Evolutionary conservation across 1,140 invertebrate genomes (phyloP).

Genomic region (Pararge aegeria): DNA sequence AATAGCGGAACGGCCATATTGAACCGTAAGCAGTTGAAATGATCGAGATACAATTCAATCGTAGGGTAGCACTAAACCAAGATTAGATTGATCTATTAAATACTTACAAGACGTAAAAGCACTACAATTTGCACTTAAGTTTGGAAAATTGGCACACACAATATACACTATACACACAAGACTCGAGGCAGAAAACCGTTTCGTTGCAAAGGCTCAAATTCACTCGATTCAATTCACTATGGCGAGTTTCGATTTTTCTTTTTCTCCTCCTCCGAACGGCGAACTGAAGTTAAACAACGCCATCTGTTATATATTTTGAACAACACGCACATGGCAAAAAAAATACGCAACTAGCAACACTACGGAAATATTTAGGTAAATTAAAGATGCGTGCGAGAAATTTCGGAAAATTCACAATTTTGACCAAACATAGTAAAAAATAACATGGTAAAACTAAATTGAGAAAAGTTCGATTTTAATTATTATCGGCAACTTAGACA

Average conservation of each 20-base stretch:
- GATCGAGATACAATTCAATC: slow-evolving; percentile 33
- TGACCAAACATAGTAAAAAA: not conserved
- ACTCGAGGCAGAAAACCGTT: slow-evolving; percentile 75
- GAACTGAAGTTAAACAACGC: slow-evolving; percentile 36
- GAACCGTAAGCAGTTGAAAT: slow-evolving; percentile 53
- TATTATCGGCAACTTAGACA: too few relatives aligned
- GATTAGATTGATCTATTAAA: slow-evolving; percentile 19
- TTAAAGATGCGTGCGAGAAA: not conserved
- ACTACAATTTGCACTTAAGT: slow-evolving; percentile 61
- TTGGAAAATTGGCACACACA: slow-evolving; percentile 61
- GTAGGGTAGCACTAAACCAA: slow-evolving; percentile 9
- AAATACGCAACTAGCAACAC: slow-evolving; percentile 27
- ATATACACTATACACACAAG: slow-evolving; percentile 71
- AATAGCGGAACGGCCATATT: slow-evolving; percentile 75
- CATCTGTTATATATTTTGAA: slow-evolving; percentile 40
- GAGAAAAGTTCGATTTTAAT: too few relatives aligned
- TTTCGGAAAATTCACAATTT: not conserved
- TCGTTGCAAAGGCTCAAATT: slow-evolving; percentile 67
- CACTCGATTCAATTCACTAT: slow-evolving; percentile 48
- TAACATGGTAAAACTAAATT: too few relatives aligned
- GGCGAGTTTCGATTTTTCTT: slow-evolving; percentile 68
- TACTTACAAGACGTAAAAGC: slow-evolving; percentile 69
- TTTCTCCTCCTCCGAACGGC: slow-evolving; percentile 39
- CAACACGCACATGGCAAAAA: not conserved
- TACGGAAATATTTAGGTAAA: not conserved